Base-by-base conservation (phyloP, 1,140 invertebrate genomes). In the Halesus radiatus region DNA sequence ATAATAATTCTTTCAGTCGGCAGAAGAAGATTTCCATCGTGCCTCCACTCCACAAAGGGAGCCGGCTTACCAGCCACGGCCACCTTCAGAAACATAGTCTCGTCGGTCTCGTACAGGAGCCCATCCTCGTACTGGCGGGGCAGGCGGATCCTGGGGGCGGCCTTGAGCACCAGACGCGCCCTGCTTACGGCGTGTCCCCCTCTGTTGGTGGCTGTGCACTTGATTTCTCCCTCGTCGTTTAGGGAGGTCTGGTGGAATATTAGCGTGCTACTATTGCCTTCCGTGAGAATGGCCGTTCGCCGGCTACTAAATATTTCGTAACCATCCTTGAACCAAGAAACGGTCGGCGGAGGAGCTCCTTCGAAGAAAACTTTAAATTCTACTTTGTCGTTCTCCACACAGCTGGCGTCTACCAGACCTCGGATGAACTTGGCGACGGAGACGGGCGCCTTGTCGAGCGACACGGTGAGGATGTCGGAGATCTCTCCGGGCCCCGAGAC, bases 321-420 rank as follows among this genome's bases (percentile, higher is more conserved):
- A 45, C 94, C 95, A 86, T 97, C 95, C 87, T 97, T 97, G 87
- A 94, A 98, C 98, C 98, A 99, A n/a, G 93, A 93, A 23, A 99
- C 92, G 84, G 94, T 94, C 2, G 98, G 97, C 6, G 91, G 87
- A 0, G 98, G 98, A 32, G 93, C 92, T 1, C 97, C 98, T 13
- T 92, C 89, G 79, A 97, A 95, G 80, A 94, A 91, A 1, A 97
- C 96, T 52, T 92, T 92, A 84, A 97, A 96, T 85, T 96, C 95
- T 3, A 94, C 93, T 90, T 95, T 93, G 82, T 96, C 94, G 83
- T 96, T 95, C 88, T 96, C 95, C 7, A 95, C 88, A 3, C 92
- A 92, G 1, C 90, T 89, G 0, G 91, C 91, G 83, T 96, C 94
- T 72, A 90, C 86, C 16, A 96, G 88, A 60, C 93, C 93, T 62